phyloP scores from a whole-genome alignment of 2,797 vertebrate genomes.

The Malacoctenus gilli region DNA sequence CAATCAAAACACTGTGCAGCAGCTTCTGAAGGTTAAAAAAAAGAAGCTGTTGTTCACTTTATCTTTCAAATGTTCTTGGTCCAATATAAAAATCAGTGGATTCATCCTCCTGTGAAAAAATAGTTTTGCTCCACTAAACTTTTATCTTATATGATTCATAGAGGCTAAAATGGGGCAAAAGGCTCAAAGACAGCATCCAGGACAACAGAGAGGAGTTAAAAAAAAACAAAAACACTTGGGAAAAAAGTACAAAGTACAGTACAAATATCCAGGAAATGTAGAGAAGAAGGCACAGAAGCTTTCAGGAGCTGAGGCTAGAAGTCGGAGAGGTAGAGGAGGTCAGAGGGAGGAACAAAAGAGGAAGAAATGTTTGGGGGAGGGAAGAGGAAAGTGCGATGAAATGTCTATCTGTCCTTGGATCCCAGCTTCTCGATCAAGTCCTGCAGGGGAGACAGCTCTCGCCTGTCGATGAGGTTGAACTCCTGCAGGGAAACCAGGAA shows the following conservation, averaged over 20 bases:
- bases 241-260: slow-evolving; percentile 48
- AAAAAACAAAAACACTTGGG: too few species aligned
- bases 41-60: slow-evolving; percentile 49
- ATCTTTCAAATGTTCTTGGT: slow-evolving; percentile 65
- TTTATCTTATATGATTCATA: slow-evolving; percentile 43
- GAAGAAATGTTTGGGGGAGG: slow-evolving; percentile 8
- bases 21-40: slow-evolving; percentile 35
- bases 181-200: slow-evolving; percentile 55
- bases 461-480: slow-evolving; percentile 94
- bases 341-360: slow-evolving; percentile 33
- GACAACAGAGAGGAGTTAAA: too few species aligned
- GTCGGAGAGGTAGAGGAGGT: slow-evolving; percentile 73
- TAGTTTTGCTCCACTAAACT: slow-evolving; percentile 48
- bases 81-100: slow-evolving; percentile 59
- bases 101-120: slow-evolving; percentile 58
- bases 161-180: slow-evolving; percentile 40
- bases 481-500: slow-evolving; percentile 79
- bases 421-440: slow-evolving; percentile 96
- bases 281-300: slow-evolving; percentile 73
- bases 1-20: slow-evolving; percentile 38
- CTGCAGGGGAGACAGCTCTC: slow-evolving; percentile 94
- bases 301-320: slow-evolving; percentile 54
- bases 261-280: slow-evolving; percentile 44
- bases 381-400: slow-evolving; percentile 26
- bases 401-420: slow-evolving; percentile 94